Conservation (phyloP, 2,113 vertebrate species). For the Silurus meridionalis region DNA sequence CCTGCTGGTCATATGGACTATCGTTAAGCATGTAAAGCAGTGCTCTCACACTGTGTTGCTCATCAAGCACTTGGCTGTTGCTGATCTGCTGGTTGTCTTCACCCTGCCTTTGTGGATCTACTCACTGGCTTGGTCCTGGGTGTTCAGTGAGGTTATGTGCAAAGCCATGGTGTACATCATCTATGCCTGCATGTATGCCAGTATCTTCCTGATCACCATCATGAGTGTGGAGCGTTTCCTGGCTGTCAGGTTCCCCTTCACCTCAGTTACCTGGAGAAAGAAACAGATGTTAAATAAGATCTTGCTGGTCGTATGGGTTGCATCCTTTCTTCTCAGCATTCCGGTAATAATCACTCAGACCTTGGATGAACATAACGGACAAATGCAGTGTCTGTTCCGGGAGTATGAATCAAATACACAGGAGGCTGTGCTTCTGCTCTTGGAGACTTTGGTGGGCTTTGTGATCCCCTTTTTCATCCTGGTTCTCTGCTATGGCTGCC, state of each 20-base stretch:
- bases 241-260: conserved; percentile 70
- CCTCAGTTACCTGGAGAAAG: conserved; percentile 64
- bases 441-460: conserved; percentile 75
- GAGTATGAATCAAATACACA: conserved; percentile 57
- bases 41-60: conserved; percentile 74
- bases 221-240: conserved; percentile 77
- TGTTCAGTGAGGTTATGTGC: conserved; percentile 69
- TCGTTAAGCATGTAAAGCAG: conserved; percentile 68
- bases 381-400: conserved; percentile 65
- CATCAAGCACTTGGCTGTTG: conserved; percentile 72
- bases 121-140: conserved; percentile 70
- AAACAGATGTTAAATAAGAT: conserved; percentile 67
- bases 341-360: conserved; percentile 70
- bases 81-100: conserved; percentile 75
- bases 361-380: neutral
- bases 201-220: conserved; percentile 74
- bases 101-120: conserved; percentile 80
- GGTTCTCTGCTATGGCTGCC: conserved; percentile 71
- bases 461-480: conserved; percentile 71
- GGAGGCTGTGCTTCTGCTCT: conserved; percentile 66
- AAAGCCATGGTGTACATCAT: conserved; percentile 71
- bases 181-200: conserved; percentile 74
- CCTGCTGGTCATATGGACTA: conserved; percentile 76
- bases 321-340: conserved; percentile 68
- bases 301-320: conserved; percentile 65